Conservation (phyloP, 2,797 vertebrate genomes). For the Brotula barbata region DNA sequence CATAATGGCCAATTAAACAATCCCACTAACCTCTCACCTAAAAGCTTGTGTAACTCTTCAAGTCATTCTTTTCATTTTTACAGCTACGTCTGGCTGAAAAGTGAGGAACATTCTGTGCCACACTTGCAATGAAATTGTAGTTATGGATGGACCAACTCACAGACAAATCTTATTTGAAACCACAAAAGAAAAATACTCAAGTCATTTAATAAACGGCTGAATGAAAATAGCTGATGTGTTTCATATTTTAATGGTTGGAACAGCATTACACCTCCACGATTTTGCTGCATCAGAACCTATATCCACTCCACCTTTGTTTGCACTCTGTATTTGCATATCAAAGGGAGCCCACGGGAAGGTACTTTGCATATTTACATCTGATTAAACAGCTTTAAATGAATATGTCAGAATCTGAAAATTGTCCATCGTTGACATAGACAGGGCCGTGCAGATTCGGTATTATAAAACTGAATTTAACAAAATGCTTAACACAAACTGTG, state of each 20-base stretch:
- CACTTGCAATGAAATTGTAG: too few relatives aligned
- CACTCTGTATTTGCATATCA: constrained; percentile 82
- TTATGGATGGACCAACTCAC: too few relatives aligned
- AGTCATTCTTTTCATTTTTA: too few relatives aligned
- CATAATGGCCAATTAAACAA: too few relatives aligned
- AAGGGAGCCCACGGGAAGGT: constrained; percentile 75
- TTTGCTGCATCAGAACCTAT: constrained; percentile 76
- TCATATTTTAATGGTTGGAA: constrained; percentile 75
- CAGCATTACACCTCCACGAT: constrained; percentile 67
- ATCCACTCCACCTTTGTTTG: constrained; percentile 79
- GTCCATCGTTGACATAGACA: constrained; percentile 62
- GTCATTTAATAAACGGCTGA: constrained; percentile 57
- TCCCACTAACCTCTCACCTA: too few relatives aligned
- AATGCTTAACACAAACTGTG: constrained; percentile 38
- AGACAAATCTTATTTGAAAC: constrained; percentile 28
- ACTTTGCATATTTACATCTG: constrained; percentile 83
- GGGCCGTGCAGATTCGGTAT: constrained; percentile 21
- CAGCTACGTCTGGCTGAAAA: too few relatives aligned
- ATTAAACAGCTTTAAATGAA: constrained; percentile 83
- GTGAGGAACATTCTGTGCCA: too few relatives aligned
- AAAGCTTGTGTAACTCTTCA: too few relatives aligned
- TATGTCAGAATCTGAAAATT: constrained; percentile 77
- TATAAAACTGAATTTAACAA: constrained; percentile 29
- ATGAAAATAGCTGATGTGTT: constrained; percentile 55
- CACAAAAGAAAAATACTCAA: constrained; percentile 36